Percentiles rank a stretch among this genome's conserved stretches.
Conservation (phyloP, 2,113 vertebrate genomes). For the Dunckerocampus dactyliophorus region DNA sequence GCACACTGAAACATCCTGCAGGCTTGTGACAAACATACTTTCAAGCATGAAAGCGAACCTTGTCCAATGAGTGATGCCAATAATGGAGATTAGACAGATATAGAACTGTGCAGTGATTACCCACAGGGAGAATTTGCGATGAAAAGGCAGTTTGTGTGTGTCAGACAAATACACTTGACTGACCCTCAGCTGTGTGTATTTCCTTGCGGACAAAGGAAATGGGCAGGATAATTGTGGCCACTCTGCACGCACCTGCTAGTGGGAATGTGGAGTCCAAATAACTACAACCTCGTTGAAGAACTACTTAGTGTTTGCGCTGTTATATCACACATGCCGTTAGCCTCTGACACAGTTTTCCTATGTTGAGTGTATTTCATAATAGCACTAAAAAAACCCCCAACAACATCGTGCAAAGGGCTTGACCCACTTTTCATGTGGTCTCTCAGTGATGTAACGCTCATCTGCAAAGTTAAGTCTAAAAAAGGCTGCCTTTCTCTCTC, state of each 20-base stretch:
- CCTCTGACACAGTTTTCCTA: conserved; percentile 21
- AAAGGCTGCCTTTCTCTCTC: conserved; percentile 21
- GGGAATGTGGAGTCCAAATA: conserved; percentile 31
- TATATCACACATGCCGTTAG: conserved; percentile 43
- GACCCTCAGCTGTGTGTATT: conserved; percentile 29
- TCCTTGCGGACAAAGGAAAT: background rate
- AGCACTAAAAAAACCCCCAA: conserved; percentile 11
- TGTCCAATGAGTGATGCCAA: conserved; percentile 48
- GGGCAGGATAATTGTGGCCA: conserved; percentile 3
- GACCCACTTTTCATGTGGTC: conserved; percentile 43
- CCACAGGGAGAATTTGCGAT: conserved; percentile 51
- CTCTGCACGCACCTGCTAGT: conserved; percentile 25
- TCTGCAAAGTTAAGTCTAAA: conserved; percentile 35
- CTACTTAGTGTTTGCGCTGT: conserved; percentile 32
- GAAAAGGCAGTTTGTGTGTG: conserved; percentile 18
- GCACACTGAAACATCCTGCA: background rate
- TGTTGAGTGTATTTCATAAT: conserved; percentile 44
- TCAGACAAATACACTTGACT: conserved; percentile 23
- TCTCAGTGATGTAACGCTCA: conserved; percentile 42
- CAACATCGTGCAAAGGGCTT: conserved; percentile 29
- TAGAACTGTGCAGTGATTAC: conserved; percentile 57
- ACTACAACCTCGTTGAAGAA: conserved; percentile 30
- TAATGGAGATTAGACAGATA: conserved; percentile 60
- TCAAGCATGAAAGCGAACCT: conserved; percentile 40
- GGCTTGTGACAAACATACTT: background rate